Conservation (phyloP, 2,888 invertebrate species). For the Mamestra brassicae region DNA sequence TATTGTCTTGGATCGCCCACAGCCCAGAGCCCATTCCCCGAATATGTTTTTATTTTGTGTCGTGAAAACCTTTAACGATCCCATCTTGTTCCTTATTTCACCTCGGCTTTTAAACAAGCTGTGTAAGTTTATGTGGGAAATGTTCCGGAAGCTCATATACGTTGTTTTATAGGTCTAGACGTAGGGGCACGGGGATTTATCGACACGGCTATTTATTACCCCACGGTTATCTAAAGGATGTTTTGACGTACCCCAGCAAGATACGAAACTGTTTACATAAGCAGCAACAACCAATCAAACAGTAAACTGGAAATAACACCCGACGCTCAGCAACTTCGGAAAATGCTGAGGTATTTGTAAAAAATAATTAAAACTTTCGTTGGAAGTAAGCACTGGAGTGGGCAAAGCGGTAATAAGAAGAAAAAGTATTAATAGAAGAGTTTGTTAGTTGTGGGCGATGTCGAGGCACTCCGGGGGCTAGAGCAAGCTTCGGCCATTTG, state of each 20-base stretch:
- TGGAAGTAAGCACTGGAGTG: conserved; percentile 38
- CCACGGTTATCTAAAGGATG: conserved; percentile 37
- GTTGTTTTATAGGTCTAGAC: conserved; percentile 53
- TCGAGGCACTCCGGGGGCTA: conserved; percentile 25
- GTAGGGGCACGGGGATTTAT: conserved; percentile 40
- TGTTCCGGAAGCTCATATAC: conserved; percentile 45
- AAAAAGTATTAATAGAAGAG: conserved; percentile 49
- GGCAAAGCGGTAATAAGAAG: conserved; percentile 34
- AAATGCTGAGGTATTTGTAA: conserved; percentile 29
- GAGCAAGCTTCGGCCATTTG: conserved; percentile 60
- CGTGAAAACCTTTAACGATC: conserved; percentile 50
- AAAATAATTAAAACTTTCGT: conserved; percentile 57
- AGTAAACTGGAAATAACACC: conserved; percentile 7
- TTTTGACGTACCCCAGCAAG: conserved; percentile 17
- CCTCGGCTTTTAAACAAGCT: conserved; percentile 50
- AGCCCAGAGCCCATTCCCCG: conserved; percentile 24
- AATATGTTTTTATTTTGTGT: conserved; percentile 53
- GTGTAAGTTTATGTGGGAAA: conserved; percentile 37
- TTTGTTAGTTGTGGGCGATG: conserved; percentile 47
- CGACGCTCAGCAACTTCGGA: conserved; percentile 2
- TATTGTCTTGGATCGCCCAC: conserved; percentile 47
- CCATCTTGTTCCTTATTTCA: conserved; percentile 46
- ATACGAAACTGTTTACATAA: conserved; percentile 28
- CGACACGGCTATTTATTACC: conserved; percentile 29
- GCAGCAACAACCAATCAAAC: conserved; percentile 19